Evolutionary conservation across 2,797 vertebrate species (phyloP), one percentile per base, ranked within the genome.

Genomic region (Dallia pectoralis): DNA sequence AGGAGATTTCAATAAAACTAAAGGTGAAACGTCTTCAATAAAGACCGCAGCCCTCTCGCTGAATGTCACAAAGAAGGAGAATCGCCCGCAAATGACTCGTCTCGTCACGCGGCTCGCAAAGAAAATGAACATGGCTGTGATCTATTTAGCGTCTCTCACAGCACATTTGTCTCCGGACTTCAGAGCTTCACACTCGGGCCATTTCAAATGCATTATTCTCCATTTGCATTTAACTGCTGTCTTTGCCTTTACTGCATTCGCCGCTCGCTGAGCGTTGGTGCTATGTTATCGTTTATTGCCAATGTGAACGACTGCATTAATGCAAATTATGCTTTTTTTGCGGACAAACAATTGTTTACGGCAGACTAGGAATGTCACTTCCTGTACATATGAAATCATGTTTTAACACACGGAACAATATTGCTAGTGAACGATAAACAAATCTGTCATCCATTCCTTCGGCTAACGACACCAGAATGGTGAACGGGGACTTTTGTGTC

Each of bases 191-290:
- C 59, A 69, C 25, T 53, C 44, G 44, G 67, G 68, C 72, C 71
- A 78, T 78, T 63, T 71, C 40, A 59, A 27, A 59, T 59, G 53
- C 78, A 71, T 71, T 80, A 71, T 53, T 36, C 44, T 53, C 53
- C 74, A 74, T 80, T 72, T 77, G 72, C 61, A 63, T 29, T 30
- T 63, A 30, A 63, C 61, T 63, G 61, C 61, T 27, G 61, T 63
- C 61, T 32, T 29, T 30, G 25, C 9, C 11, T 63, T 32, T 30
- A 63, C 5, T 29, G 29, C 29, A 32, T 32, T 16, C 16, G 29
- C 61, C 18, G 61, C 61, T 63, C 14, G 8, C 61, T 63, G 61
- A 63, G 30, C 30, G 30, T 15, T 25, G 25, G 59, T 30, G 16
- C 61, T 18, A 63, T 29, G 27, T 63, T 63, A 27, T 63, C 16